Evolutionary conservation across 1,140 invertebrate genomes (phyloP).

Genomic region (Lepidurus arcticus): DNA sequence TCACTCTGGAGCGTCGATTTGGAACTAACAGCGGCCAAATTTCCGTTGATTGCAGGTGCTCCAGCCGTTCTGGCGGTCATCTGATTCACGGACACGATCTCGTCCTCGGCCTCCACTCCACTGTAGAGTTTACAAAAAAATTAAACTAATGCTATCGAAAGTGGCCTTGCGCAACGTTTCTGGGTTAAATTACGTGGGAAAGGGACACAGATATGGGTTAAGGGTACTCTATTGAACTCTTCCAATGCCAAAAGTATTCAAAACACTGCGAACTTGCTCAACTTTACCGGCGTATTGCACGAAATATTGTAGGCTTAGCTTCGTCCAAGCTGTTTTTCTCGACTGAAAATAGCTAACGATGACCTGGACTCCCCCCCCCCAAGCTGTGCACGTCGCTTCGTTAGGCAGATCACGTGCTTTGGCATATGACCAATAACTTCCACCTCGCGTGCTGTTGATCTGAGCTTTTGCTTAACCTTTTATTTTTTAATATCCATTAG

Average conservation of each 20-base stretch:
- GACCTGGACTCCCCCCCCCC: not conserved
- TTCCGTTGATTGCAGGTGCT: slow-evolving; percentile 6
- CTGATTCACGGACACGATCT: slow-evolving; percentile 75
- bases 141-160: not conserved
- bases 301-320: not conserved
- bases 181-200: slow-evolving; percentile 3
- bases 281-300: not conserved
- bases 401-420: not conserved
- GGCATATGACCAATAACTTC: slow-evolving; percentile 21
- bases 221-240: not conserved
- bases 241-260: not conserved
- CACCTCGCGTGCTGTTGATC: not conserved
- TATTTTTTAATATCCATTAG: not conserved
- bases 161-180: not conserved
- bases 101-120: slow-evolving; percentile 76
- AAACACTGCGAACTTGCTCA: not conserved
- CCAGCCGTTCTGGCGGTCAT: slow-evolving; percentile 37
- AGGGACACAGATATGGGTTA: not conserved
- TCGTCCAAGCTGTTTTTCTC: not conserved
- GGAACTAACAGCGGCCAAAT: slow-evolving; percentile 24
- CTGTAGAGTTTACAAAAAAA: slow-evolving; percentile 54
- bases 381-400: not conserved
- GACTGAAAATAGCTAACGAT: not conserved
- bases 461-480: not conserved
- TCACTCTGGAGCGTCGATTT: slow-evolving; percentile 5